Base-by-base conservation (phyloP, 2,888 invertebrate genomes). In the Drosophila mulleri region DNA sequence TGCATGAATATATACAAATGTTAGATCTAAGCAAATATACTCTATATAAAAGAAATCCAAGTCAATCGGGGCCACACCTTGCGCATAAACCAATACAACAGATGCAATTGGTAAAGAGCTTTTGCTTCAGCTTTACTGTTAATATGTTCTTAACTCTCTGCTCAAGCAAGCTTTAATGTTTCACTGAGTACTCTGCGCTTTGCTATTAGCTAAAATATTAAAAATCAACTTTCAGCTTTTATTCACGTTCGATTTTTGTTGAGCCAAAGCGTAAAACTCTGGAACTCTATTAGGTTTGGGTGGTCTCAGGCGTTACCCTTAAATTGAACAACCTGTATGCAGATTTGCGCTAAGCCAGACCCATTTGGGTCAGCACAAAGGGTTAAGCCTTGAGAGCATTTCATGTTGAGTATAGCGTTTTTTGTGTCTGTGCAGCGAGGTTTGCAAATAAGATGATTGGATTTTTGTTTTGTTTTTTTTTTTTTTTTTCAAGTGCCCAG, bases 361-460 rank as follows among this genome's bases (percentile, higher is more conserved):
- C 48, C 48, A 48, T 48, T 48, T 48, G n/a, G 48, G 29, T 48
- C 48, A 48, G 2, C 48, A 7, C 48, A 47, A 63, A 67, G 73
- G 75, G 50, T 60, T 63, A 63, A 60, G 53, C 29, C 20, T 16
- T 12, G 8, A 48, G 9, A 18, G 32, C 41, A 35, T 48, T 48
- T 26, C 48, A 9, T 65, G 26, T 47, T 23, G 45, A 45, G 45
- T 16, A 23, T 23, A 23, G 23, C 7, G 18, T 35, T 57, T 32
- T 48, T 23, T 48, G 18, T n/a, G 48, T 26, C n/a, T 48, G 48
- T 29, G 48, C n/a, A n/a, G 48, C 48, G 48, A 48, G 48, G 48
- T 44, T 47, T 64, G 64, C 64, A 50, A 20, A 45, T 57, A 39
- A 64, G 64, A 60, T 75, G 63, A 78, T 75, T 75, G 60, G 41